These are phyloP conservation scores for Drosophila athabasca DNA, from an alignment of 1,140 invertebrate species.

Conservation along the genomic window DNA sequence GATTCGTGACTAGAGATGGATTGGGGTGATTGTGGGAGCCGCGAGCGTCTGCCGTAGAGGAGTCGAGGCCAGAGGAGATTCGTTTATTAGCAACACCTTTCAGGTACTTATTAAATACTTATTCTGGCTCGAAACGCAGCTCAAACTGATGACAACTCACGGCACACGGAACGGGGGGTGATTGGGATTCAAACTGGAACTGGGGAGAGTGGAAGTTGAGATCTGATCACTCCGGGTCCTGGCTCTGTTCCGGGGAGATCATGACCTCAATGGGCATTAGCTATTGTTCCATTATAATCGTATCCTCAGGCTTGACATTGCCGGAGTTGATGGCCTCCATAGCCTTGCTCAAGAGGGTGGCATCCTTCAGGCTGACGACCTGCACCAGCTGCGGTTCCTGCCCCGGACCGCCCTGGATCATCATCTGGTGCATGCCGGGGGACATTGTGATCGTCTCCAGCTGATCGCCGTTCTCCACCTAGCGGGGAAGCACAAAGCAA, in stretches of 20 bases:
- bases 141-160: background rate
- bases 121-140: constrained; percentile 25
- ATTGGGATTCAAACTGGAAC: too few species aligned
- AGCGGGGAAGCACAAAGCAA: constrained; percentile 1
- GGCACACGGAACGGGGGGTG: too few species aligned
- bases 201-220: background rate
- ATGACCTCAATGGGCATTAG: constrained; percentile 48
- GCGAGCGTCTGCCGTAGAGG: too few species aligned
- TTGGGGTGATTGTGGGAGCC: too few species aligned
- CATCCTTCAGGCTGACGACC: constrained; percentile 92
- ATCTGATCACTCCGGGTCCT: constrained; percentile 23
- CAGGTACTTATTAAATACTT: constrained; percentile 58
- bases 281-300: constrained; percentile 83
- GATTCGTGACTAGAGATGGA: constrained; percentile 9
- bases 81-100: constrained; percentile 46
- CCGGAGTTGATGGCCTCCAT: constrained; percentile 86
- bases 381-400: constrained; percentile 91
- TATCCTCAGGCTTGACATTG: constrained; percentile 84
- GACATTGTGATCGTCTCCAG: constrained; percentile 89
- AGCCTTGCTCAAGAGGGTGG: constrained; percentile 90
- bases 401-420: constrained; percentile 89
- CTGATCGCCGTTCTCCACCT: constrained; percentile 88
- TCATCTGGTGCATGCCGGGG: constrained; percentile 90
- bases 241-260: constrained; percentile 43
- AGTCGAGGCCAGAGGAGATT: too few species aligned